These are phyloP conservation scores for Lithosia quadra DNA, from an alignment of 2,888 invertebrate species.

Conservation along the genomic window DNA sequence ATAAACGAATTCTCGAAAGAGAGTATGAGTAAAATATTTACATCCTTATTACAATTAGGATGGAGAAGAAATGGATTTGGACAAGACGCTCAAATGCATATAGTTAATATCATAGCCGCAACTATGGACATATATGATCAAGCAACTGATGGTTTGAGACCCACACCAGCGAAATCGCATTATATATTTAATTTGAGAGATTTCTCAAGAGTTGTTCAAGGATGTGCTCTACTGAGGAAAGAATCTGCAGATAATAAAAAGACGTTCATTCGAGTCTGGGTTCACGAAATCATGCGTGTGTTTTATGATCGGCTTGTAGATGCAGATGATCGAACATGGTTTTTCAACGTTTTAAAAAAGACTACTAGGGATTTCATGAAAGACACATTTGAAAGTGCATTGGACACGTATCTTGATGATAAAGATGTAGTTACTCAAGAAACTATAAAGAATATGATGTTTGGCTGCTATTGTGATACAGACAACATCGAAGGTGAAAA, in stretches of 20 bases:
- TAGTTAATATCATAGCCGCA: slow-evolving; percentile 92
- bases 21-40: slow-evolving; percentile 95
- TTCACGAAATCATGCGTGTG: slow-evolving; percentile 94
- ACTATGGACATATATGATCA: slow-evolving; percentile 93
- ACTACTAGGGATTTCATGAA: slow-evolving; percentile 90
- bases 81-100: slow-evolving; percentile 89
- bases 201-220: slow-evolving; percentile 93
- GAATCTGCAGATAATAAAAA: slow-evolving; percentile 92
- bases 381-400: slow-evolving; percentile 92
- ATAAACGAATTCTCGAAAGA: slow-evolving; percentile 96
- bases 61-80: slow-evolving; percentile 93
- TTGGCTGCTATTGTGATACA: slow-evolving; percentile 94
- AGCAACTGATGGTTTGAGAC: slow-evolving; percentile 90
- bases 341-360: slow-evolving; percentile 89
- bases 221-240: slow-evolving; percentile 93
- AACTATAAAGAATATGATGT: slow-evolving; percentile 91
- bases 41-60: slow-evolving; percentile 91
- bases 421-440: slow-evolving; percentile 87
- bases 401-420: slow-evolving; percentile 89
- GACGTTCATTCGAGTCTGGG: slow-evolving; percentile 92
- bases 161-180: slow-evolving; percentile 94
- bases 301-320: slow-evolving; percentile 94
- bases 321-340: slow-evolving; percentile 90
- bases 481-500: slow-evolving; percentile 93
- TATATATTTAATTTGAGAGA: slow-evolving; percentile 95